A percentile compares a stretch with the other conserved stretches of the same genome.
These are phyloP conservation scores for Tridacna crocea DNA, from an alignment of 2,888 invertebrate species.

Conservation along the genomic window DNA sequence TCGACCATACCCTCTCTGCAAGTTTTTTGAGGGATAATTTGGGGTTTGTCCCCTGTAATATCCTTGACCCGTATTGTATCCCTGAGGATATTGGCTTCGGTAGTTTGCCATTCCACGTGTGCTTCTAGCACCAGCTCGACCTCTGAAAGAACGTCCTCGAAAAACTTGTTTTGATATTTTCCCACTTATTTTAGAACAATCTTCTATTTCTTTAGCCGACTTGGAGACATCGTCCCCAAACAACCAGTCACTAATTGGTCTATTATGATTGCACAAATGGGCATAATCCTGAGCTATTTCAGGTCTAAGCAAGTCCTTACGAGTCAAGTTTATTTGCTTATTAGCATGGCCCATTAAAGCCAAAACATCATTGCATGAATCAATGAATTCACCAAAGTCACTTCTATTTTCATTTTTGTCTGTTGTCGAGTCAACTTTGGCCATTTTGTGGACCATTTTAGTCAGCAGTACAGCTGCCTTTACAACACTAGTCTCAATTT, in stretches of 20 bases:
- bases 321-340: conserved; percentile 20
- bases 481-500: conserved; percentile 28
- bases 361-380: conserved; percentile 23
- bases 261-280: conserved; percentile 16
- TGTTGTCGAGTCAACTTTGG: background rate
- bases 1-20: conserved; percentile 10
- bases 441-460: conserved; percentile 38
- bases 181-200: no score
- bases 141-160: no score
- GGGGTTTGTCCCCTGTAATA: no score
- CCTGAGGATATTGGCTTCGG: no score
- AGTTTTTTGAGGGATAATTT: conserved; percentile 32
- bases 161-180: no score
- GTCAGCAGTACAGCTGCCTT: conserved; percentile 36
- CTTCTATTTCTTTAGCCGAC: conserved; percentile 12
- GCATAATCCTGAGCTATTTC: conserved; percentile 13
- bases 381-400: conserved; percentile 11
- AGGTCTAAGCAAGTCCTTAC: conserved; percentile 14
- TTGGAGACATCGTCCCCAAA: conserved; percentile 12
- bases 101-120: no score
- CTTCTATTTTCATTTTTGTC: background rate
- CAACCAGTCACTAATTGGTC: background rate
- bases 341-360: conserved; percentile 38
- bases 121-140: no score
- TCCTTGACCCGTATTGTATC: no score